Percentiles rank a stretch among this genome's conserved stretches.
Evolutionary conservation across 2,113 vertebrate species (phyloP).

Genomic region (Falcunculus frontatus): DNA sequence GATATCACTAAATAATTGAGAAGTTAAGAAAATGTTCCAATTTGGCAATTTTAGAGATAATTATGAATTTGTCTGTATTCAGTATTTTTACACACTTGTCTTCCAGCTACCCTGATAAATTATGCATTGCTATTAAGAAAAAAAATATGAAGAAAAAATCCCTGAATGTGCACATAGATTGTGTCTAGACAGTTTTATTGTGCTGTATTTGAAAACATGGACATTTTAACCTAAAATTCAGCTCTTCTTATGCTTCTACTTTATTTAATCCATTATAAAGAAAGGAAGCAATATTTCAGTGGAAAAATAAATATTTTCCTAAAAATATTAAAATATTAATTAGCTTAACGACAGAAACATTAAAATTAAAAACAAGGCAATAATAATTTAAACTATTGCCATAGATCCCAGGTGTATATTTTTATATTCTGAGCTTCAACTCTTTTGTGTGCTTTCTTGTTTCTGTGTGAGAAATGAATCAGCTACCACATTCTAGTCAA

Average conservation of each 20-base stretch:
- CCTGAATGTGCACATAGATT: background rate
- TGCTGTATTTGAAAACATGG: background rate
- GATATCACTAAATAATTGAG: background rate
- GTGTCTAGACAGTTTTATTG: background rate
- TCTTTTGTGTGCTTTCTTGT: background rate
- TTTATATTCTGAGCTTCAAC: background rate
- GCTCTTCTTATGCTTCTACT: background rate
- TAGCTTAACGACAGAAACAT: background rate
- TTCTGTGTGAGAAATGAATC: background rate
- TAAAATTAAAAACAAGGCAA: background rate
- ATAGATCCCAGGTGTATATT: background rate
- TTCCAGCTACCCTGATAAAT: background rate
- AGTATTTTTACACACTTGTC: background rate
- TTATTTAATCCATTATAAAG: background rate
- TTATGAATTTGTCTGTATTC: background rate
- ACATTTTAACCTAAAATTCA: background rate
- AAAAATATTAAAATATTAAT: background rate
- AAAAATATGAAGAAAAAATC: background rate
- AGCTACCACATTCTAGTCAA: background rate
- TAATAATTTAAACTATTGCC: background rate
- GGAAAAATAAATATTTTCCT: background rate
- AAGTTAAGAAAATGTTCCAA: background rate
- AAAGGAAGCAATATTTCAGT: background rate
- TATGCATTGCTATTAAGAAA: background rate
- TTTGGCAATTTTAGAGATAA: background rate